Evolutionary conservation across 2,113 vertebrate species (phyloP).

Genomic region (Steatornis caripensis): DNA sequence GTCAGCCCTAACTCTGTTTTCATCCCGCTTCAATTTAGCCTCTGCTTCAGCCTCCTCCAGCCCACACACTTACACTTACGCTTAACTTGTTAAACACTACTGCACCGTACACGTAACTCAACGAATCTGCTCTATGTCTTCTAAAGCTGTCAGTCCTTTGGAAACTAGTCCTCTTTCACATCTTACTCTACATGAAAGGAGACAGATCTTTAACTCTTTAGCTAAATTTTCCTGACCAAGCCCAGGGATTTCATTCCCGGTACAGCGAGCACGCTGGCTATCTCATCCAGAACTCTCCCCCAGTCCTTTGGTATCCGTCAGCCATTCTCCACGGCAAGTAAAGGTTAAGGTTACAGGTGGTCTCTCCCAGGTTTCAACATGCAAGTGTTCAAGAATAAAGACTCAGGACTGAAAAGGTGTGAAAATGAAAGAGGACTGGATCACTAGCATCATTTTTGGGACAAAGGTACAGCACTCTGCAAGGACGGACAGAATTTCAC

Average conservation of each 20-base stretch:
- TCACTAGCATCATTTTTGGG: background rate
- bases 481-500: background rate
- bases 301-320: background rate
- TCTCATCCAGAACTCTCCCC: background rate
- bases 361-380: background rate
- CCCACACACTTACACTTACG: rapidly evolving
- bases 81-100: background rate
- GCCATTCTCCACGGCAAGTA: background rate
- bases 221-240: background rate
- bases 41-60: background rate
- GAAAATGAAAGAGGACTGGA: background rate
- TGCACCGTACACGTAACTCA: rapidly evolving
- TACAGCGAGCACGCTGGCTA: rapidly evolving
- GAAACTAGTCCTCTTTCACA: background rate
- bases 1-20: background rate
- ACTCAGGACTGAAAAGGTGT: background rate
- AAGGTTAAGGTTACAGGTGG: background rate
- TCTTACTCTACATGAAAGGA: background rate
- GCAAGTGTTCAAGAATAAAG: background rate
- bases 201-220: background rate
- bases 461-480: background rate
- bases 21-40: background rate
- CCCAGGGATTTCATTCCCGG: background rate
- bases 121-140: rapidly evolving
- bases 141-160: background rate